Conservation (phyloP, 92 coral and sea anemone genomes). For the Siderastrea radians region DNA sequence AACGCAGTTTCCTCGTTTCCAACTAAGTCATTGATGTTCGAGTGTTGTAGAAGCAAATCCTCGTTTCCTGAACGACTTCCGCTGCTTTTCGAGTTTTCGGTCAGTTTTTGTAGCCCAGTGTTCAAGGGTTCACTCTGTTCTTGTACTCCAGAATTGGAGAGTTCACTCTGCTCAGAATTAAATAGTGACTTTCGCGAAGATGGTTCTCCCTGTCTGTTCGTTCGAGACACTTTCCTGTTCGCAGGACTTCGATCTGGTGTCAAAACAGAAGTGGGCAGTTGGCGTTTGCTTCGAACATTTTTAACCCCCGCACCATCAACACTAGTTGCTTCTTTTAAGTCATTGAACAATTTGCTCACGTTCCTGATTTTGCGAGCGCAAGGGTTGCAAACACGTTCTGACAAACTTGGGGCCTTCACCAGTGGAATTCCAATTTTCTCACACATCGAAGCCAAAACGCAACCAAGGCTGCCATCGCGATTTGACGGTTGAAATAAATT, state of each 20-base stretch:
- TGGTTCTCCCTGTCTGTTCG: background rate
- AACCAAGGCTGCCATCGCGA: slow-evolving; percentile 34
- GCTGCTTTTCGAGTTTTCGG: no score
- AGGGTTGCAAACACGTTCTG: slow-evolving; percentile 29
- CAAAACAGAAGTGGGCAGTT: slow-evolving; percentile 46
- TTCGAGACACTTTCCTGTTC: background rate
- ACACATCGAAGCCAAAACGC: slow-evolving; percentile 27
- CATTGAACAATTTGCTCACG: background rate
- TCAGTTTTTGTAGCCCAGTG: no score
- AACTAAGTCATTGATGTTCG: slow-evolving; percentile 21
- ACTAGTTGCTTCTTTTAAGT: slow-evolving; percentile 12
- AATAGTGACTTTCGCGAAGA: background rate
- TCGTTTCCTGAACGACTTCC: background rate
- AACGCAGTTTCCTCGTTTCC: slow-evolving; percentile 11
- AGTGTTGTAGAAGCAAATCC: background rate
- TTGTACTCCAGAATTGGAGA: no score
- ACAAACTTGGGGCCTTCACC: slow-evolving; percentile 4
- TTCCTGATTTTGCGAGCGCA: slow-evolving; percentile 17
- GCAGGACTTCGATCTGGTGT: slow-evolving; percentile 51
- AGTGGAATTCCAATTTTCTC: slow-evolving; percentile 15
- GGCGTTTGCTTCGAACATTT: slow-evolving; percentile 9
- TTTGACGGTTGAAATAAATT: slow-evolving; percentile 24
- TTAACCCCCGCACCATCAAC: background rate
- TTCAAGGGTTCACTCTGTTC: no score
- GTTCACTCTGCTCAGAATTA: background rate